A percentile compares a stretch with the other conserved stretches of the same genome.
Evolutionary conservation across 2,113 vertebrate genomes (phyloP).

Genomic region (Neomonachus schauinslandi): DNA sequence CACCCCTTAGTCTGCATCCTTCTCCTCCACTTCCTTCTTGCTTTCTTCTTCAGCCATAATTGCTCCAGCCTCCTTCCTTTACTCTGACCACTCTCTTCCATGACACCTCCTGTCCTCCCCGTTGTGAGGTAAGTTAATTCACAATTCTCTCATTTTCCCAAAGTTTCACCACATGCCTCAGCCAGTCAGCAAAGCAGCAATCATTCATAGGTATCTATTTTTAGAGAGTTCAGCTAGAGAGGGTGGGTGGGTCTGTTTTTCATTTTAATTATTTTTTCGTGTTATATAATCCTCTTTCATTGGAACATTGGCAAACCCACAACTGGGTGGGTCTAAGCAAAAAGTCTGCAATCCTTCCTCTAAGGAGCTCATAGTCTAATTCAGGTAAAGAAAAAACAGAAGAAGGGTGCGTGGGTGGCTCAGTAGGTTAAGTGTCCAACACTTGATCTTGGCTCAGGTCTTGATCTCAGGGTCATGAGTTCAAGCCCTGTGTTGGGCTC

Average conservation of each 20-base stretch:
- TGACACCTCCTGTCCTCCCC: neutral
- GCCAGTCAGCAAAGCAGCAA: neutral
- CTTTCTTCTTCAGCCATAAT: neutral
- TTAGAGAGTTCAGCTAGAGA: neutral
- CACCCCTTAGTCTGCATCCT: too few species aligned
- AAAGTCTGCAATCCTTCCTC: neutral
- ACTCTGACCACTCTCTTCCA: neutral
- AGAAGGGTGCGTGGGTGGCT: neutral
- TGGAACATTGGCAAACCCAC: neutral
- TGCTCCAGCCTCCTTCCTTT: neutral
- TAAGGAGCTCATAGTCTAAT: neutral
- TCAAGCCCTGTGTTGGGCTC: neutral
- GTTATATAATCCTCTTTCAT: neutral
- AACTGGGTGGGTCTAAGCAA: neutral
- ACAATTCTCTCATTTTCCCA: neutral
- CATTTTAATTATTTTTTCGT: neutral
- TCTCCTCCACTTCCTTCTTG: neutral
- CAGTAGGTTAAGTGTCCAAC: neutral
- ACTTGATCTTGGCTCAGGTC: neutral
- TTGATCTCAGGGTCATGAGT: neutral
- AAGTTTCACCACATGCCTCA: neutral
- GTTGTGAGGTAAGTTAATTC: neutral
- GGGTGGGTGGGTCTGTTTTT: neutral
- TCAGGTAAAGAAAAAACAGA: neutral
- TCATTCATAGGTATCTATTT: neutral